Percentiles rank a stretch among this genome's conserved stretches.
These are phyloP conservation scores for Panagrolaimus sp. DNA, from an alignment of 1,140 invertebrate genomes.

Conservation along the genomic window DNA sequence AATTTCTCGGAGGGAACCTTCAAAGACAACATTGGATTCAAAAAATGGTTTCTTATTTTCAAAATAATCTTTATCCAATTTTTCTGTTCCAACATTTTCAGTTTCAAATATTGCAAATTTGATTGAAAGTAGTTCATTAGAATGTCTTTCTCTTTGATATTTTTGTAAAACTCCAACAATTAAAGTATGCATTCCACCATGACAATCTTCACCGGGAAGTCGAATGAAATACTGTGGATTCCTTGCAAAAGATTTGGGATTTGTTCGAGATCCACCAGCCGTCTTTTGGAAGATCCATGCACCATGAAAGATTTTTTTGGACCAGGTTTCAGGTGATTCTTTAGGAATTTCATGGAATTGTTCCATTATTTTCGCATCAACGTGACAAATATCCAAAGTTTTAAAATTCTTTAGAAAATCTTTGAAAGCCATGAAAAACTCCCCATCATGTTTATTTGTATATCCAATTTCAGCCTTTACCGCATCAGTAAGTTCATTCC, in stretches of 20 bases:
- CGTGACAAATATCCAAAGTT: constrained; percentile 83
- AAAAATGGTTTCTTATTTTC: constrained; percentile 18
- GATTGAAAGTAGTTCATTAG: constrained; percentile 82
- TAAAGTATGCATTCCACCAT: constrained; percentile 77
- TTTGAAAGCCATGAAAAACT: constrained; percentile 61
- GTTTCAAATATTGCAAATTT: constrained; percentile 89
- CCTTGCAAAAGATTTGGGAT: no score
- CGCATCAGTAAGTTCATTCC: no score
- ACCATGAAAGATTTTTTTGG: constrained; percentile 65
- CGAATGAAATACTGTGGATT: constrained; percentile 76
- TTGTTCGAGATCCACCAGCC: constrained; percentile 89
- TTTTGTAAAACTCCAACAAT: constrained; percentile 78
- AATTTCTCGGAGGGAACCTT: constrained; percentile 80
- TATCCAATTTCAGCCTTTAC: neutral
- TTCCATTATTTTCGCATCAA: constrained; percentile 81
- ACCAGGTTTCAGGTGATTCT: constrained; percentile 9
- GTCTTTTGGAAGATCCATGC: constrained; percentile 79
- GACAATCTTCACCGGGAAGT: constrained; percentile 72
- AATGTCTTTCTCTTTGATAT: constrained; percentile 80
- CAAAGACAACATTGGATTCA: constrained; percentile 8
- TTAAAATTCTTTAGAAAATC: constrained; percentile 62
- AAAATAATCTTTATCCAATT: constrained; percentile 21
- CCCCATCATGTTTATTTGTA: constrained; percentile 13
- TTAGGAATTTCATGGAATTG: neutral
- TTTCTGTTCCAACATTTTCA: constrained; percentile 21